Evolutionary conservation across 2,113 vertebrate species (phyloP).

Genomic region (Pelvicachromis taeniatus): DNA sequence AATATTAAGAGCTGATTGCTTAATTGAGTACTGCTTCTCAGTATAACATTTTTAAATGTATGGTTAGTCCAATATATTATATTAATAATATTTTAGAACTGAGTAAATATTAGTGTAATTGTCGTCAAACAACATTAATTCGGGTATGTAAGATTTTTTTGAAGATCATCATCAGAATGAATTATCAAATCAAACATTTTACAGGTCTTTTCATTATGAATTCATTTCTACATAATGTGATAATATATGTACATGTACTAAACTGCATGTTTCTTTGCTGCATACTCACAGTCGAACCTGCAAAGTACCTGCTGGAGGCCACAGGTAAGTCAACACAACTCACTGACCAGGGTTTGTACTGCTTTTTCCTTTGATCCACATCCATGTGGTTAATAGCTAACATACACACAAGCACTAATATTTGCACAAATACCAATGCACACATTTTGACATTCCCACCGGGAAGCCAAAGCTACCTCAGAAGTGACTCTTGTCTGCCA

Average conservation of each 20-base stretch:
- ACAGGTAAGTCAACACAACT: constrained; percentile 28
- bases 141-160: neutral
- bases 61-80: neutral
- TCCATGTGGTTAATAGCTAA: constrained; percentile 30
- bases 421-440: constrained; percentile 8
- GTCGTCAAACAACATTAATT: neutral
- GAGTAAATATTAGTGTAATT: neutral
- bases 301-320: neutral
- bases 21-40: neutral
- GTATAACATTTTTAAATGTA: neutral
- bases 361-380: constrained; percentile 19
- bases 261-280: neutral
- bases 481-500: neutral
- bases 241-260: neutral
- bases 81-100: neutral
- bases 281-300: neutral
- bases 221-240: neutral
- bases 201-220: neutral
- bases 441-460: constrained; percentile 20
- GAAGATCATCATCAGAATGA: neutral
- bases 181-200: neutral
- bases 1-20: neutral
- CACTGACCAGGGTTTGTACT: neutral
- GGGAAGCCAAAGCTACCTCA: neutral
- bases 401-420: neutral